Conservation (phyloP, 2,888 invertebrate genomes). For the Clusia tigrina region DNA sequence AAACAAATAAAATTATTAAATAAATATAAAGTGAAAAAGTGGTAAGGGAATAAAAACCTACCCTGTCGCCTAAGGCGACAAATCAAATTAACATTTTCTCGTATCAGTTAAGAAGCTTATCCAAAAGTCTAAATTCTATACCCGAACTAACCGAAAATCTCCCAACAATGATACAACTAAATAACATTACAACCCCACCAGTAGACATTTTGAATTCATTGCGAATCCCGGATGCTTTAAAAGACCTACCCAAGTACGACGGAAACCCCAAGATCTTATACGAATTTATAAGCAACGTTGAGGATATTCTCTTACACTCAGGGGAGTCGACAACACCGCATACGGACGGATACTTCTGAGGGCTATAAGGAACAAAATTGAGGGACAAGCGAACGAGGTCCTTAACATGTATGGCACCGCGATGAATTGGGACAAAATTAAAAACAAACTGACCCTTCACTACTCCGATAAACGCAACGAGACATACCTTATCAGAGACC, state of each 20-base stretch:
- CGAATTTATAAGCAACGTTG: constrained; percentile 32
- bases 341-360: constrained; percentile 28
- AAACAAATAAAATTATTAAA: too few relatives aligned
- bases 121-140: too few relatives aligned
- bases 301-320: constrained; percentile 28
- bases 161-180: too few relatives aligned
- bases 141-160: too few relatives aligned
- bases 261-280: constrained; percentile 24
- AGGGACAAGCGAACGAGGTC: constrained; percentile 35
- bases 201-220: constrained; percentile 25
- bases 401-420: constrained; percentile 35
- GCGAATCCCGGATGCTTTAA: constrained; percentile 35
- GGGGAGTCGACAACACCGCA: constrained; percentile 23
- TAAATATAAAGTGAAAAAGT: too few relatives aligned
- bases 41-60: too few relatives aligned
- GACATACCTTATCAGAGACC: constrained; percentile 32
- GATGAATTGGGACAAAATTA: constrained; percentile 31
- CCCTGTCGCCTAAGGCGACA: too few relatives aligned
- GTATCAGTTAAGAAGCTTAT: too few relatives aligned
- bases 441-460: constrained; percentile 32
- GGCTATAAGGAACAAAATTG: constrained; percentile 34
- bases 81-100: too few relatives aligned
- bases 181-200: too few relatives aligned
- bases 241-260: constrained; percentile 33
- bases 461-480: constrained; percentile 36